These are phyloP conservation scores for Nineta flava DNA, from an alignment of 2,888 invertebrate species.

Conservation along the genomic window DNA sequence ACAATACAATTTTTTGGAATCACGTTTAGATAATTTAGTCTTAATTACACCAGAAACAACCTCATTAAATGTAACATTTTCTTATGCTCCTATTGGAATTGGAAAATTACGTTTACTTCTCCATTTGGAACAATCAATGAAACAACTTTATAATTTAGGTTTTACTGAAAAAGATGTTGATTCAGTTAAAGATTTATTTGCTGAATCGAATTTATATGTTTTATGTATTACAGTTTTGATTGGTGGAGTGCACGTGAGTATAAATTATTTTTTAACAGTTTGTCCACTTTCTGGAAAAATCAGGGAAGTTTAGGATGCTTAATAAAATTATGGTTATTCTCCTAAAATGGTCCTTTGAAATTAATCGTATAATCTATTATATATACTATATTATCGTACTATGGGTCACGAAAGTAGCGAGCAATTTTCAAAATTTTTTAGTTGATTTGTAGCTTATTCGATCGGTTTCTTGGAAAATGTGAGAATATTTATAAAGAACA, in stretches of 20 bases:
- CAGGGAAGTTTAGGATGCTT: neutral
- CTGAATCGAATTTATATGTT: slow-evolving; percentile 87
- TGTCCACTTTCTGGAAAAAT: neutral
- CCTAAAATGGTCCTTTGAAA: no score
- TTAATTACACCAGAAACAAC: slow-evolving; percentile 42
- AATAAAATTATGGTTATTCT: no score
- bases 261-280: neutral
- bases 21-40: slow-evolving; percentile 58
- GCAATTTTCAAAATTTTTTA: no score
- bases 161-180: slow-evolving; percentile 90
- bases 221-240: slow-evolving; percentile 80
- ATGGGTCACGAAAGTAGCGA: no score
- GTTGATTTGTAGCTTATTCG: no score
- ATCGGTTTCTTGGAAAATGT: no score
- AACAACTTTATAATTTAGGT: slow-evolving; percentile 55
- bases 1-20: slow-evolving; percentile 68
- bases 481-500: no score
- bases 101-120: slow-evolving; percentile 63
- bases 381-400: no score
- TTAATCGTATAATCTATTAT: no score
- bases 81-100: slow-evolving; percentile 59
- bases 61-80: slow-evolving; percentile 48
- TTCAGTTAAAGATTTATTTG: slow-evolving; percentile 91
- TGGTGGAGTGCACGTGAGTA: slow-evolving; percentile 81
- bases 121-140: slow-evolving; percentile 60